Percentiles rank a stretch among this genome's conserved stretches.
These are phyloP conservation scores for Nomada fabriciana DNA, from an alignment of 2,888 invertebrate genomes.

Conservation along the genomic window DNA sequence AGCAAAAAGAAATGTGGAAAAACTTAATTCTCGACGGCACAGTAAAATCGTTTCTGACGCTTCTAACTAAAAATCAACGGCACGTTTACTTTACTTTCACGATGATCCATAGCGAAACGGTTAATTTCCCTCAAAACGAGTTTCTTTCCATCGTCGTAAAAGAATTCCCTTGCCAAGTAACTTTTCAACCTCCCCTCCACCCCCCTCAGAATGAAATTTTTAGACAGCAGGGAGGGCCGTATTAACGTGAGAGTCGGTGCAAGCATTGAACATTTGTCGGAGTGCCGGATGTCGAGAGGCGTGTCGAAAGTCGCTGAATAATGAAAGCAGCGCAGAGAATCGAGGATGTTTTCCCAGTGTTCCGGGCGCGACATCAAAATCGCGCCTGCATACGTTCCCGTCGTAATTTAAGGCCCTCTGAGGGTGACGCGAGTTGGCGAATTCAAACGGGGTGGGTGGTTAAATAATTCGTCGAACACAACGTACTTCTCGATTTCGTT, in stretches of 20 bases:
- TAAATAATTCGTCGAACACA: conserved; percentile 34
- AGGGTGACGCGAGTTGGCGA: conserved; percentile 8
- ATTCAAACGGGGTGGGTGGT: neutral
- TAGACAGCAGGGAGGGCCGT: neutral
- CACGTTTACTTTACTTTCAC: too few relatives aligned
- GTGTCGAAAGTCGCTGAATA: conserved; percentile 61
- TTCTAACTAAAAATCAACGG: too few relatives aligned
- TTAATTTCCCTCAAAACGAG: neutral
- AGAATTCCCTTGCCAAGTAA: neutral
- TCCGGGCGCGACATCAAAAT: conserved; percentile 44
- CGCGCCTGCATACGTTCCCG: conserved; percentile 35
- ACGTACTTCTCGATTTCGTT: conserved; percentile 10
- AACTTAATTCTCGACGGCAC: too few relatives aligned
- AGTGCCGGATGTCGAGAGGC: conserved; percentile 30
- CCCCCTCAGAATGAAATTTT: neutral
- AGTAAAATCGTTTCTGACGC: too few relatives aligned
- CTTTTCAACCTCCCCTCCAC: too few relatives aligned
- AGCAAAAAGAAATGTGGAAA: too few relatives aligned
- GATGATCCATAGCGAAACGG: too few relatives aligned
- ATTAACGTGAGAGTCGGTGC: conserved; percentile 36
- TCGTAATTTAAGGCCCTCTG: conserved; percentile 13
- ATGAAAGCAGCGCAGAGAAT: conserved; percentile 60
- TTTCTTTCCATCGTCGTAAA: neutral
- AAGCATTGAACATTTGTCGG: conserved; percentile 53
- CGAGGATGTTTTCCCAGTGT: conserved; percentile 43